These are phyloP conservation scores for Drosophila affinis DNA, from an alignment of 2,888 invertebrate species.

Conservation along the genomic window DNA sequence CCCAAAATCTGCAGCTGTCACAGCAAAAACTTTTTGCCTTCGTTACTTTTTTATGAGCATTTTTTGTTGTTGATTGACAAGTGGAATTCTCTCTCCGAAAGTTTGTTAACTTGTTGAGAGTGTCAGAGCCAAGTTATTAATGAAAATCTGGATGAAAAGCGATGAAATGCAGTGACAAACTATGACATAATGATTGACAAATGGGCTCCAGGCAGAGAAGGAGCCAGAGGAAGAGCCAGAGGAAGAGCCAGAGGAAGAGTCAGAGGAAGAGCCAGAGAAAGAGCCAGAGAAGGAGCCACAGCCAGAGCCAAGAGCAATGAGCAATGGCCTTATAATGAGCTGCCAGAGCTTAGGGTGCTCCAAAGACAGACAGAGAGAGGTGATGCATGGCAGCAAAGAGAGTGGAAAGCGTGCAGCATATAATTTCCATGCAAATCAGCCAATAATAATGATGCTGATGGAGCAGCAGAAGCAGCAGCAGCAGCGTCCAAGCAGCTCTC, in stretches of 20 bases:
- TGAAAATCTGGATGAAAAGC: constrained; percentile 48
- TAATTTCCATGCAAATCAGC: constrained; percentile 61
- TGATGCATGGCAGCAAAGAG: constrained; percentile 7
- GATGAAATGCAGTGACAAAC: constrained; percentile 47
- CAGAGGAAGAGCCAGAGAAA: no score
- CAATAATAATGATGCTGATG: constrained; percentile 38
- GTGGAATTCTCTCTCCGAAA: constrained; percentile 22
- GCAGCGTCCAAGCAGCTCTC: constrained; percentile 25
- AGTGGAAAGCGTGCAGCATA: constrained; percentile 37
- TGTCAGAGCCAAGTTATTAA: constrained; percentile 56
- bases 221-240: no score
- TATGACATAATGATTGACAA: constrained; percentile 47
- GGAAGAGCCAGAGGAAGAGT: no score
- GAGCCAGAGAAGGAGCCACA: no score
- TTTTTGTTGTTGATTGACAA: constrained; percentile 55
- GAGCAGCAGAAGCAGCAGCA: neutral
- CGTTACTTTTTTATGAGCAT: constrained; percentile 36
- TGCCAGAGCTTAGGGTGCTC: constrained; percentile 1
- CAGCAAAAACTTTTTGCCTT: constrained; percentile 25
- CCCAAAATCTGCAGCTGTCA: constrained; percentile 30
- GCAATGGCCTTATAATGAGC: constrained; percentile 54
- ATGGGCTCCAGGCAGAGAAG: no score
- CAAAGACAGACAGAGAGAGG: neutral
- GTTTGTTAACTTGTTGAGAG: constrained; percentile 42
- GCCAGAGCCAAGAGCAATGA: constrained; percentile 2